These are phyloP conservation scores for Proterorhinus semilunaris DNA, from an alignment of 2,113 vertebrate genomes.

Conservation along the genomic window DNA sequence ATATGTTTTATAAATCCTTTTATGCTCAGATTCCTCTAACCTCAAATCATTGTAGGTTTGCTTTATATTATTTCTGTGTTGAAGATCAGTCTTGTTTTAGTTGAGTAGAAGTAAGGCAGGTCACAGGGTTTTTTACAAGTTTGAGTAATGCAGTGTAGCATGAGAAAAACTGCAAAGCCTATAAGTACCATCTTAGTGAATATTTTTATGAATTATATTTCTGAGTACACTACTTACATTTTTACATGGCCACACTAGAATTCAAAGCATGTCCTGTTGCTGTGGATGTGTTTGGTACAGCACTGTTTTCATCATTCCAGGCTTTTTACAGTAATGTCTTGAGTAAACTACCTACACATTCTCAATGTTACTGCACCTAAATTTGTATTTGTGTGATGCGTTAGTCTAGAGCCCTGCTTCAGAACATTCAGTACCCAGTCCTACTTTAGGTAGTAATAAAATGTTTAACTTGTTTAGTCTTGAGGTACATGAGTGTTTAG, in stretches of 20 bases:
- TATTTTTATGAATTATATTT: no score
- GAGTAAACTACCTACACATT: no score
- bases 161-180: not conserved
- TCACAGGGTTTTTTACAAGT: no score
- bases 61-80: no score
- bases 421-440: slow-evolving; percentile 8
- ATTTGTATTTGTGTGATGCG: no score
- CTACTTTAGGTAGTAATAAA: not conserved
- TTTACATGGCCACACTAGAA: no score
- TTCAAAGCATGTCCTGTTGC: no score
- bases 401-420: not conserved
- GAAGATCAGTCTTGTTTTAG: not conserved
- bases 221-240: no score
- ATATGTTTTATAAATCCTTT: not conserved
- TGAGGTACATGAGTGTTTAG: not conserved
- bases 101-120: not conserved
- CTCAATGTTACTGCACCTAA: no score
- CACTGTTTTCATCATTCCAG: no score
- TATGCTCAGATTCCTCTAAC: not conserved
- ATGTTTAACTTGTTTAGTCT: not conserved
- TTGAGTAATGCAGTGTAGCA: not conserved
- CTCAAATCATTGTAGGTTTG: not conserved
- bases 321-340: no score
- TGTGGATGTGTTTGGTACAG: no score
- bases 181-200: not conserved